A percentile compares a stretch with the other conserved stretches of the same genome.
These are phyloP conservation scores for Mythimna pallens DNA, from an alignment of 2,888 invertebrate genomes.

Conservation along the genomic window DNA sequence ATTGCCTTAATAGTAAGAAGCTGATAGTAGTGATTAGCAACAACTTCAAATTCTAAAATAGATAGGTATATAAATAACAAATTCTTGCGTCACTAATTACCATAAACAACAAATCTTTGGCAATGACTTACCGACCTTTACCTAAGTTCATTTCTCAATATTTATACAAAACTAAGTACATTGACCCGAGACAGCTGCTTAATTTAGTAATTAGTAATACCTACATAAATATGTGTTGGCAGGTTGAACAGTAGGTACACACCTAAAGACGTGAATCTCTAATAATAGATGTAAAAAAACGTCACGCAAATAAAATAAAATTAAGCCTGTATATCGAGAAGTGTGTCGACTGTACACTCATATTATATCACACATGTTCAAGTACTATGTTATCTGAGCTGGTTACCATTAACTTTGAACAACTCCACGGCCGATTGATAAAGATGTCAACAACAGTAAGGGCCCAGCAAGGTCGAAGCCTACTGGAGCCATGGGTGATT, in stretches of 20 bases:
- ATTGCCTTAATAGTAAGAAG: not conserved
- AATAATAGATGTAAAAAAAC: not conserved
- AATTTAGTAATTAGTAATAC: constrained; percentile 16
- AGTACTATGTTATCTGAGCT: too few relatives aligned
- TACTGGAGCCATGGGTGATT: too few relatives aligned
- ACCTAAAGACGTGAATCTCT: not conserved
- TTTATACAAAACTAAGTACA: constrained; percentile 11
- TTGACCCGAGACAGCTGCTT: constrained; percentile 8
- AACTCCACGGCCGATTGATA: too few relatives aligned
- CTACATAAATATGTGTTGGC: constrained; percentile 11
- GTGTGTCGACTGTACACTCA: too few relatives aligned
- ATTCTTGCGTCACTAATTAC: constrained; percentile 29
- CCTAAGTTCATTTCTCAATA: constrained; percentile 15
- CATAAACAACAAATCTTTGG: constrained; percentile 28
- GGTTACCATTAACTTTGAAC: too few relatives aligned
- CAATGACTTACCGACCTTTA: constrained; percentile 42
- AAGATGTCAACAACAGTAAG: too few relatives aligned
- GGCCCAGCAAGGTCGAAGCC: too few relatives aligned
- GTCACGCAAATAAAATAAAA: not conserved
- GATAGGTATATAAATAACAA: constrained; percentile 16
- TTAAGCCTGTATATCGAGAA: not conserved
- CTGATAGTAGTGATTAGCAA: not conserved
- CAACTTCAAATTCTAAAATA: not conserved
- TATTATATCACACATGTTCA: too few relatives aligned
- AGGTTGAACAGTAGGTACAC: not conserved